phyloP scores from a whole-genome alignment of 2,888 invertebrate genomes.

The Erebia ligea region DNA sequence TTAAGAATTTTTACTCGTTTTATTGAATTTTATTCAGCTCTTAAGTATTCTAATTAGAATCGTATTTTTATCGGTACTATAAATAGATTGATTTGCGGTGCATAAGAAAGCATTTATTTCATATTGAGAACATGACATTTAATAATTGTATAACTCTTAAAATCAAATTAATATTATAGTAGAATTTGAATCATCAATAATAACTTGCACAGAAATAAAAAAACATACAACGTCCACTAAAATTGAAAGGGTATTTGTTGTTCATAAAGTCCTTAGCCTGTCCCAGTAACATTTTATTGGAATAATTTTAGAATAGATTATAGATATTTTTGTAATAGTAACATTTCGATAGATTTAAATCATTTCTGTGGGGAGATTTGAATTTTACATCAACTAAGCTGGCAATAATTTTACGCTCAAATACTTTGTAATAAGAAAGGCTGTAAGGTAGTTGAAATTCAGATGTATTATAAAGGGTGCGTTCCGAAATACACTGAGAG shows the following conservation, averaged over 20 bases:
- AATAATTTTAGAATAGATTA: constrained; percentile 77
- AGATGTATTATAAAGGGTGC: constrained; percentile 14
- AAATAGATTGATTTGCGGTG: constrained; percentile 43
- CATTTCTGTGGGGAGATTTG: constrained; percentile 55
- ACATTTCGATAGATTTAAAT: constrained; percentile 73
- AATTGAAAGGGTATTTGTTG: constrained; percentile 76
- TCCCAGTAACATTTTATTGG: constrained; percentile 74
- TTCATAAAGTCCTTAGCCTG: constrained; percentile 79
- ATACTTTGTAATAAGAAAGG: constrained; percentile 1
- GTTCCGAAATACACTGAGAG: too few species aligned
- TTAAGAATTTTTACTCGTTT: not conserved
- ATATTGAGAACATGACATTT: constrained; percentile 50
- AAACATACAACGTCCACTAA: constrained; percentile 58
- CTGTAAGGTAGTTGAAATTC: not conserved
- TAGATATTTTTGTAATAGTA: constrained; percentile 82
- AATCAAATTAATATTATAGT: constrained; percentile 56
- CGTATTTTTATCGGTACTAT: constrained; percentile 32
- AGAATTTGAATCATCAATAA: constrained; percentile 58
- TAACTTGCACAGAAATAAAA: constrained; percentile 55
- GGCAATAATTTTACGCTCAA: constrained; percentile 27
- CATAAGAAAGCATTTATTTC: constrained; percentile 66
- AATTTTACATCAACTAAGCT: constrained; percentile 42
- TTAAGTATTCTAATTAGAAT: constrained; percentile 37
- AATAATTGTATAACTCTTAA: constrained; percentile 46
- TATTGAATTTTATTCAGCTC: not conserved